A percentile compares a stretch with the other conserved stretches of the same genome.
Conservation (phyloP, 1,140 invertebrate genomes). For the Gonatopus flavifemur region DNA sequence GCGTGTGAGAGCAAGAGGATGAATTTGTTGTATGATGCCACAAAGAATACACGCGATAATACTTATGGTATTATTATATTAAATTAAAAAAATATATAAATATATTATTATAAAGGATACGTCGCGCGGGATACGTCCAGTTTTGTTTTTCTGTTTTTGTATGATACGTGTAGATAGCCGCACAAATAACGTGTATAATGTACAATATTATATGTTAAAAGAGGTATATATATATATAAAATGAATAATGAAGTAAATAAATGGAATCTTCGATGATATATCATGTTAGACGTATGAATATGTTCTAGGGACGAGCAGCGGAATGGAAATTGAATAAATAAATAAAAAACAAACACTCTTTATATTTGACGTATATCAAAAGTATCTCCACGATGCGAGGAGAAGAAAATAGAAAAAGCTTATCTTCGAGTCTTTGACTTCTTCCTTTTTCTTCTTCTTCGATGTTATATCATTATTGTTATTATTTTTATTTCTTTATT, state of each 20-base stretch:
- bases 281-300: slow-evolving; percentile 34
- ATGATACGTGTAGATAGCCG: slow-evolving; percentile 56
- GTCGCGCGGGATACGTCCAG: slow-evolving; percentile 28
- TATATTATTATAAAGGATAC: not conserved
- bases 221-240: slow-evolving; percentile 46
- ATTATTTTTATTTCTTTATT: too few relatives aligned
- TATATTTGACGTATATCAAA: too few relatives aligned
- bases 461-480: not conserved
- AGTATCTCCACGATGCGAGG: too few relatives aligned
- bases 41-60: too few relatives aligned
- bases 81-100: slow-evolving; percentile 8
- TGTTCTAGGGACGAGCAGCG: too few relatives aligned
- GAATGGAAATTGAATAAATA: too few relatives aligned
- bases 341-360: too few relatives aligned
- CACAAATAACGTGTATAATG: slow-evolving; percentile 49
- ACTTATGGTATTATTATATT: too few relatives aligned
- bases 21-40: too few relatives aligned
- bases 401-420: not conserved
- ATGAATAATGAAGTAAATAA: slow-evolving; percentile 41
- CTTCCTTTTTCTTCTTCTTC: not conserved
- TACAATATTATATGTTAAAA: slow-evolving; percentile 54
- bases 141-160: slow-evolving; percentile 48
- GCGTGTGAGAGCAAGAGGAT: too few relatives aligned
- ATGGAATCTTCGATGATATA: slow-evolving; percentile 45
- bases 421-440: slow-evolving; percentile 5